Evolutionary conservation across 2,888 invertebrate genomes (phyloP).

Genomic region (Netelia fuscicornis): DNA sequence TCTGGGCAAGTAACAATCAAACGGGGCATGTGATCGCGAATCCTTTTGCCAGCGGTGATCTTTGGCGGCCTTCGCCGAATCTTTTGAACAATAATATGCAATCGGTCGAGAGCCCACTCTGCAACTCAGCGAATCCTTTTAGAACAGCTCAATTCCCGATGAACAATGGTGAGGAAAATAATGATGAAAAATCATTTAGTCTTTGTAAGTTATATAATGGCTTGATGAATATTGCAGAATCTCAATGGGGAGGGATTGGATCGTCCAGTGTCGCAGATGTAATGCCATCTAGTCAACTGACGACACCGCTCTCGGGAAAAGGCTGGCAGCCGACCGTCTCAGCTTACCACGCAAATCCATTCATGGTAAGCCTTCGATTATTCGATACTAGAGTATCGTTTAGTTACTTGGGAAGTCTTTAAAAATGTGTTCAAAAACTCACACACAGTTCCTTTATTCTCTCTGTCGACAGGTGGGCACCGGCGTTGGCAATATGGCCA

Average conservation of each 20-base stretch:
- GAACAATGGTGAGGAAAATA: conserved; percentile 79
- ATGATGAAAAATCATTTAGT: no score
- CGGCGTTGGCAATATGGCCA: conserved; percentile 80
- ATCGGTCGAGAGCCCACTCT: conserved; percentile 78
- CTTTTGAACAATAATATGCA: conserved; percentile 79
- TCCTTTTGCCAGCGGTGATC: conserved; percentile 80
- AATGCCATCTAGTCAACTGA: conserved; percentile 83
- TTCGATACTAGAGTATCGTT: conserved; percentile 23
- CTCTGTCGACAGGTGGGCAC: conserved; percentile 80
- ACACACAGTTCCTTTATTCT: conserved; percentile 12
- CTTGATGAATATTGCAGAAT: conserved; percentile 75
- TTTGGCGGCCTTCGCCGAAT: conserved; percentile 82
- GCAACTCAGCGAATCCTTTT: conserved; percentile 82
- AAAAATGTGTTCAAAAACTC: conserved; percentile 14
- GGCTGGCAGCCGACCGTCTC: conserved; percentile 83
- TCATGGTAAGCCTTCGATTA: conserved; percentile 80
- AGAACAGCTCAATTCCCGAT: conserved; percentile 79
- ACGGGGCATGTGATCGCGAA: conserved; percentile 80
- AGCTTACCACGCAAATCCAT: conserved; percentile 84
- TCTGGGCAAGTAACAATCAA: conserved; percentile 80
- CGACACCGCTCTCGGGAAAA: conserved; percentile 82
- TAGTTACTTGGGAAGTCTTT: conserved; percentile 4
- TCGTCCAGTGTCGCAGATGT: conserved; percentile 81
- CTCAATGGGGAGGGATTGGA: conserved; percentile 81
- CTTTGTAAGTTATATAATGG: conserved; percentile 23